Evolutionary conservation across 2,113 vertebrate genomes (phyloP).

Genomic region (Nerophis lumbriciformis): DNA sequence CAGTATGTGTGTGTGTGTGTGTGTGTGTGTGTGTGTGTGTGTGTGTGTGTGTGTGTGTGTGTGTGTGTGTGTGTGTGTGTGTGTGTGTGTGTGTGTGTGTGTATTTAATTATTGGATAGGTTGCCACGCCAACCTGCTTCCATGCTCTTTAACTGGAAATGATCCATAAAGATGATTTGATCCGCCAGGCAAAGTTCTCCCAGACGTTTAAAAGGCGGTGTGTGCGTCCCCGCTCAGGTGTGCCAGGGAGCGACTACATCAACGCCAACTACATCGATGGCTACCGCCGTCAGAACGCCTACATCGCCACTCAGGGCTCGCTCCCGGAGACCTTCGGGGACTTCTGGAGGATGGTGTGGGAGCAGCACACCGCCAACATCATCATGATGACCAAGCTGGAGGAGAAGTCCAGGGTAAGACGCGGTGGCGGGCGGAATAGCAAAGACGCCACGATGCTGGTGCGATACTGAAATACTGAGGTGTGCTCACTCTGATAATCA

Average conservation of each 20-base stretch:
- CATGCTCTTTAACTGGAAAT: slow-evolving; percentile 33
- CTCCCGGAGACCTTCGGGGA: slow-evolving; percentile 95
- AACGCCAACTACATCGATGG: slow-evolving; percentile 98
- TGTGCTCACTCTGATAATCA: slow-evolving; percentile 32
- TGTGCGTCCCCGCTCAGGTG: slow-evolving; percentile 68
- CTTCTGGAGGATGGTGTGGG: slow-evolving; percentile 99
- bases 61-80: too few species aligned
- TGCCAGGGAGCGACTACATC: slow-evolving; percentile 95
- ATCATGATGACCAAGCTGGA: slow-evolving; percentile 99
- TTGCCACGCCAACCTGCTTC: slow-evolving; percentile 43
- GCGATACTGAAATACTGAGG: slow-evolving; percentile 70
- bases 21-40: too few species aligned
- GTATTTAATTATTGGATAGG: too few species aligned
- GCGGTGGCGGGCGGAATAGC: not conserved
- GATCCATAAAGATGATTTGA: slow-evolving; percentile 39
- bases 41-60: too few species aligned
- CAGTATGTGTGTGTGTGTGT: too few species aligned
- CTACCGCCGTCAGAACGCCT: slow-evolving; percentile 95
- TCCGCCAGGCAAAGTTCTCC: slow-evolving; percentile 16
- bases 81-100: too few species aligned
- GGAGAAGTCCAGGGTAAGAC: slow-evolving; percentile 92
- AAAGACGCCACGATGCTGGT: slow-evolving; percentile 53
- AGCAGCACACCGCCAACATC: slow-evolving; percentile 92
- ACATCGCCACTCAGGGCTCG: slow-evolving; percentile 97
- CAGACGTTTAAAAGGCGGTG: too few species aligned